phyloP scores from a whole-genome alignment of 2,113 vertebrate genomes.

The Cheirogaleus medius region DNA sequence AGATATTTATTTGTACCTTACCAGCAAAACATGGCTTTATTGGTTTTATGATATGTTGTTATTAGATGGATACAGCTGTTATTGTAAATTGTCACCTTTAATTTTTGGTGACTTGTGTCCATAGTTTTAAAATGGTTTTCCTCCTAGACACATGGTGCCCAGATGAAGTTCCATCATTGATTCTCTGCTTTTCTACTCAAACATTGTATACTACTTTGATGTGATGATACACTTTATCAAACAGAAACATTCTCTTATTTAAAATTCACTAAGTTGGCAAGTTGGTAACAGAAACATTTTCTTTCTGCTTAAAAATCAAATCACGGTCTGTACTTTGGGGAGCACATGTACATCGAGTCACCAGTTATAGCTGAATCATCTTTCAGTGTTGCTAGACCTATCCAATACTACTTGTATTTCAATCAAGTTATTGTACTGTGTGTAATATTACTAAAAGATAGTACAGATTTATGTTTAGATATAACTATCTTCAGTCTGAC shows the following conservation, averaged over 20 bases:
- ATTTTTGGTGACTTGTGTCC: neutral
- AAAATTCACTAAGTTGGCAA: neutral
- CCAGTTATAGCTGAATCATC: neutral
- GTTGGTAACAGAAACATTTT: slow-evolving; percentile 11
- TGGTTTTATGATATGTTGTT: neutral
- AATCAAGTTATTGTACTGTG: neutral
- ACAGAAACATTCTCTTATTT: slow-evolving; percentile 33
- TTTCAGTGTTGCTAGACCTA: neutral
- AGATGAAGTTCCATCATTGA: neutral
- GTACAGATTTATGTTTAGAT: neutral
- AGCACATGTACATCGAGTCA: neutral
- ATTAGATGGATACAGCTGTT: neutral
- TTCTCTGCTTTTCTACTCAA: neutral
- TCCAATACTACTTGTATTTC: neutral
- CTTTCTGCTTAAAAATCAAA: neutral
- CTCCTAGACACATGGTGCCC: neutral
- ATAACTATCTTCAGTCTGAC: neutral
- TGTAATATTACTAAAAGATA: neutral
- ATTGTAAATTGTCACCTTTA: neutral
- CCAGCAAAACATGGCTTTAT: neutral
- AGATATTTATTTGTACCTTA: neutral
- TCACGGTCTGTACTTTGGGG: neutral
- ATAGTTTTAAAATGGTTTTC: slow-evolving; percentile 9
- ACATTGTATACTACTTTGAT: neutral
- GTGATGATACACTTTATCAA: neutral